These are phyloP conservation scores for Drosophila anomelani DNA, from an alignment of 2,888 invertebrate genomes.

Conservation along the genomic window DNA sequence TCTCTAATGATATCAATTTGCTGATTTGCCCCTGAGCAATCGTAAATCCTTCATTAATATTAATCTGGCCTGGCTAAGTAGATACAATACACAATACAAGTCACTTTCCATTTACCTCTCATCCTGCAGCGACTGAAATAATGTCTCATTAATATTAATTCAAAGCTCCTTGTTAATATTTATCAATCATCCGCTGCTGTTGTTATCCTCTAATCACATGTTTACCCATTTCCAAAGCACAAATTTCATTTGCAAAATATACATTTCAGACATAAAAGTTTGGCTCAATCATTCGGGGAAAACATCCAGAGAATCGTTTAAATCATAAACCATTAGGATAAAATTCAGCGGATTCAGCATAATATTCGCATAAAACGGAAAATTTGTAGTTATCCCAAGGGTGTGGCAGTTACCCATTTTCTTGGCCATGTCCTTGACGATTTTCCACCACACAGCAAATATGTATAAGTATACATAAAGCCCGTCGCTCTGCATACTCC, in stretches of 20 bases:
- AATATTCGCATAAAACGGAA: slow-evolving; percentile 70
- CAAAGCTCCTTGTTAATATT: slow-evolving; percentile 16
- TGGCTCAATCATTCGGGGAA: slow-evolving; percentile 61
- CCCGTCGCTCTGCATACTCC: slow-evolving; percentile 5
- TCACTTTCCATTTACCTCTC: slow-evolving; percentile 12
- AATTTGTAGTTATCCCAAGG: slow-evolving; percentile 56
- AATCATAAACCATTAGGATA: slow-evolving; percentile 71
- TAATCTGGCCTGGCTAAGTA: slow-evolving; percentile 12
- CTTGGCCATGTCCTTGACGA: slow-evolving; percentile 57
- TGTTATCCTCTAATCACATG: slow-evolving; percentile 29
- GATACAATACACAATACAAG: neutral
- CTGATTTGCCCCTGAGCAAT: slow-evolving; percentile 23
- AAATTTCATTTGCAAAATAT: slow-evolving; percentile 53
- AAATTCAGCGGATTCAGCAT: slow-evolving; percentile 69
- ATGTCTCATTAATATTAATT: slow-evolving; percentile 26
- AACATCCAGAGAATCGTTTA: slow-evolving; percentile 52
- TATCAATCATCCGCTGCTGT: slow-evolving; percentile 18
- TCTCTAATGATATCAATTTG: slow-evolving; percentile 31
- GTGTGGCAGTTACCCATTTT: slow-evolving; percentile 43
- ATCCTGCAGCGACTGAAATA: neutral
- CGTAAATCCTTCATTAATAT: slow-evolving; percentile 42
- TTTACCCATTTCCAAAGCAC: slow-evolving; percentile 32
- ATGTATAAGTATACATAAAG: slow-evolving; percentile 10
- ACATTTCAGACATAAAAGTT: slow-evolving; percentile 41
- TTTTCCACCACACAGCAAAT: slow-evolving; percentile 18